These are phyloP conservation scores for Turdus rufiventris DNA, from an alignment of 2,113 vertebrate genomes.

Conservation along the genomic window DNA sequence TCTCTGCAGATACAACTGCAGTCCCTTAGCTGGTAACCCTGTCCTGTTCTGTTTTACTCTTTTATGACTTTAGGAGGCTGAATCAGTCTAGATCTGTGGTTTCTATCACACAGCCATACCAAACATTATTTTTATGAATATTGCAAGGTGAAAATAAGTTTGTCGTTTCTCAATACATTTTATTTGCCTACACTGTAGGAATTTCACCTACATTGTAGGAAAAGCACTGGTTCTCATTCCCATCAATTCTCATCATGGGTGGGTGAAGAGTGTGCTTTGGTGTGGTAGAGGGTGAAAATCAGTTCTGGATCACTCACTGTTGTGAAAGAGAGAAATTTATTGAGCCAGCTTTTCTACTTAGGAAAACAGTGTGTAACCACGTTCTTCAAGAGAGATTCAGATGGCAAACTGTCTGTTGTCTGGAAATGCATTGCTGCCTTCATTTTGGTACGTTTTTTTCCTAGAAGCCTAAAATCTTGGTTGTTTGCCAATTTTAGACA, in stretches of 20 bases:
- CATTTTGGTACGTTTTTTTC: background rate
- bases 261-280: background rate
- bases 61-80: background rate
- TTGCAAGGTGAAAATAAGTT: background rate
- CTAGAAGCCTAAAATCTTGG: background rate
- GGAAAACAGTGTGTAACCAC: background rate
- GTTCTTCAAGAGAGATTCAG: background rate
- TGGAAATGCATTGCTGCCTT: background rate
- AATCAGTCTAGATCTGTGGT: background rate
- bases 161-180: background rate
- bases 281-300: background rate
- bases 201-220: too few relatives aligned
- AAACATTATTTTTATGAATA: background rate
- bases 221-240: background rate
- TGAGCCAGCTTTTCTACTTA: background rate
- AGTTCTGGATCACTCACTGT: background rate
- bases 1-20: background rate
- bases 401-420: background rate
- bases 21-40: background rate
- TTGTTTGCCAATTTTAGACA: background rate
- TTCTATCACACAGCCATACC: background rate
- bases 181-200: background rate
- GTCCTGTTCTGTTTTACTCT: background rate
- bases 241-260: background rate
- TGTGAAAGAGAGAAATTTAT: background rate